A percentile compares a stretch with the other conserved stretches of the same genome.
Conservation (phyloP, 2,888 invertebrate genomes). For the Pyrrhosoma nymphula region DNA sequence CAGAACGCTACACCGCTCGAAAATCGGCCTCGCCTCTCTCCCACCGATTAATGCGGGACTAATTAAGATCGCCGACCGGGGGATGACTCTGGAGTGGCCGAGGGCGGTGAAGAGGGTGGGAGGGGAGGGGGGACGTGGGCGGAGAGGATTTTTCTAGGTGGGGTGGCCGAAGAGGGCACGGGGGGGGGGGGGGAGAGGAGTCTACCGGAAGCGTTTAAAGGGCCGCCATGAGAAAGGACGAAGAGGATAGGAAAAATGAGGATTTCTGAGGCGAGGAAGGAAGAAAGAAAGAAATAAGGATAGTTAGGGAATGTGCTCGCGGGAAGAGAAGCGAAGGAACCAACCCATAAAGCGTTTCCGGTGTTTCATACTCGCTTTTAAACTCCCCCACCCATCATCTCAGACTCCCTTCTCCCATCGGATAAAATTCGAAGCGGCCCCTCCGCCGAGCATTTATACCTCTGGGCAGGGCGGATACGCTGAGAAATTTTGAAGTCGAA, state of each 20-base stretch:
- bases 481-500: neutral
- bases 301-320: neutral
- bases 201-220: conserved; percentile 6
- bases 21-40: no score
- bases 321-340: neutral
- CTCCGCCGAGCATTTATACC: neutral
- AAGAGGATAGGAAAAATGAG: no score
- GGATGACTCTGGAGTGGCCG: neutral
- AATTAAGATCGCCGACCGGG: neutral
- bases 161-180: neutral
- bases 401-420: no score
- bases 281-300: neutral
- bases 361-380: neutral
- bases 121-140: no score
- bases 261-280: neutral
- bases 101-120: neutral
- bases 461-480: neutral
- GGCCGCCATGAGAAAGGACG: neutral
- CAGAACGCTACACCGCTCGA: neutral
- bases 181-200: neutral
- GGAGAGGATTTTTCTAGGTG: neutral
- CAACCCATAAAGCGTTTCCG: conserved; percentile 13
- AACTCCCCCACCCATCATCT: neutral
- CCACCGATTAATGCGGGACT: neutral
- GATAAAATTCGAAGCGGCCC: neutral